Percentiles rank a stretch among this genome's conserved stretches.
Conservation (phyloP, 2,888 invertebrate genomes). For the Barypeithes pellucidus region DNA sequence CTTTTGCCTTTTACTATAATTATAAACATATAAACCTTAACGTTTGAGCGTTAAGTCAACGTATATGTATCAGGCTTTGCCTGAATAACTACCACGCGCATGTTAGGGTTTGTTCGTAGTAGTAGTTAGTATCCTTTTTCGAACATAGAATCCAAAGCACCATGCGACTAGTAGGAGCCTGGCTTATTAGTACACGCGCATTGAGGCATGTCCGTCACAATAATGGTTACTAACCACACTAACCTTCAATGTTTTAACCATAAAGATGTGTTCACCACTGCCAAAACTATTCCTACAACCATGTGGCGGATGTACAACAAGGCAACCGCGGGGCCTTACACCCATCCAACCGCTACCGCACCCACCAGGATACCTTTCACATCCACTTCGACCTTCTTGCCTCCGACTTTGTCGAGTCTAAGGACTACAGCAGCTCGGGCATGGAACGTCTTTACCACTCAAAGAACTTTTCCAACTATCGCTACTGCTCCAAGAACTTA, state of each 20-base stretch:
- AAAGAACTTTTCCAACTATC: conserved; percentile 78
- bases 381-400: conserved; percentile 53
- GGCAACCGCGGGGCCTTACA: conserved; percentile 51
- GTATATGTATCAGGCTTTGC: too few species aligned
- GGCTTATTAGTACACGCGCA: not conserved
- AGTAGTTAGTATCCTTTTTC: not conserved
- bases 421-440: conserved; percentile 65
- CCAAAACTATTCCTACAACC: conserved; percentile 65
- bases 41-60: too few species aligned
- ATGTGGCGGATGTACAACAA: conserved; percentile 57
- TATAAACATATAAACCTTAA: not conserved
- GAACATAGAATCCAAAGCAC: not conserved
- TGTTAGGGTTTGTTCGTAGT: too few species aligned
- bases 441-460: conserved; percentile 72
- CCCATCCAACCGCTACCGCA: conserved; percentile 59
- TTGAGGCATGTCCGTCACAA: not conserved
- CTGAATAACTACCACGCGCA: too few species aligned
- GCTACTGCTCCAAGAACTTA: conserved; percentile 73
- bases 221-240: conserved; percentile 24
- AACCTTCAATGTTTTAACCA: conserved; percentile 30
- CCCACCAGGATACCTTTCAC: conserved; percentile 52
- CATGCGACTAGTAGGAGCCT: not conserved
- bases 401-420: conserved; percentile 61
- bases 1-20: too few species aligned
- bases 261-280: conserved; percentile 62